These are phyloP conservation scores for Abrostola triplasia DNA, from an alignment of 2,888 invertebrate genomes.

Conservation along the genomic window DNA sequence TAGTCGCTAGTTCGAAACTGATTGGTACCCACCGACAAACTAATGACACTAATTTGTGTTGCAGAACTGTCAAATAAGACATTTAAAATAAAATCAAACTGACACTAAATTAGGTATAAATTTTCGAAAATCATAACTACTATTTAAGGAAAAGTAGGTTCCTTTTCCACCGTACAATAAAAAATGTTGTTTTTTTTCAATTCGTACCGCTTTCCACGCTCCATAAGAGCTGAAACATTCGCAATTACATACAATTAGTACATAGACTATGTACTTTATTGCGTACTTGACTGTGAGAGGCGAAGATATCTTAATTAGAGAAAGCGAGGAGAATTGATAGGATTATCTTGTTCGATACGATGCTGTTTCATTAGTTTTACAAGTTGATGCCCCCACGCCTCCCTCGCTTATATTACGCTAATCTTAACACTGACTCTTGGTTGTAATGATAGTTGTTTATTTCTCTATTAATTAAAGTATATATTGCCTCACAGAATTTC, in stretches of 20 bases:
- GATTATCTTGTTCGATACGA: slow-evolving; percentile 29
- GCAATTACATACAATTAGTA: slow-evolving; percentile 43
- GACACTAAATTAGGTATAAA: no score
- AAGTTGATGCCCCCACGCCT: background rate
- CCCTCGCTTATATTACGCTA: slow-evolving; percentile 10
- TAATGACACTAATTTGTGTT: no score
- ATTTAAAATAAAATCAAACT: no score
- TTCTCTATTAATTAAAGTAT: no score
- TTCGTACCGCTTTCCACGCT: slow-evolving; percentile 39
- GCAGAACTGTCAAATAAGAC: no score
- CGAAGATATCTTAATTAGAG: slow-evolving; percentile 44
- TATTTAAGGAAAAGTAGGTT: background rate
- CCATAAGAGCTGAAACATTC: slow-evolving; percentile 37
- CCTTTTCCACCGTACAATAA: background rate
- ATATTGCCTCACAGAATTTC: no score
- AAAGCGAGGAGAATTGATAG: slow-evolving; percentile 40
- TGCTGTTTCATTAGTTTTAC: slow-evolving; percentile 2
- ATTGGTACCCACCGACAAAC: no score
- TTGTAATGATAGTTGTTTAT: no score
- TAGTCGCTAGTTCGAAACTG: no score
- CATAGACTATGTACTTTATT: slow-evolving; percentile 14
- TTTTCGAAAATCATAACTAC: background rate
- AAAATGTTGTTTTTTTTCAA: background rate
- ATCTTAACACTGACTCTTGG: no score
- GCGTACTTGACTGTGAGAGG: slow-evolving; percentile 19